A percentile compares a stretch with the other conserved stretches of the same genome.
phyloP scores from a whole-genome alignment of 2,797 vertebrate species.

The Lepus townsendii region DNA sequence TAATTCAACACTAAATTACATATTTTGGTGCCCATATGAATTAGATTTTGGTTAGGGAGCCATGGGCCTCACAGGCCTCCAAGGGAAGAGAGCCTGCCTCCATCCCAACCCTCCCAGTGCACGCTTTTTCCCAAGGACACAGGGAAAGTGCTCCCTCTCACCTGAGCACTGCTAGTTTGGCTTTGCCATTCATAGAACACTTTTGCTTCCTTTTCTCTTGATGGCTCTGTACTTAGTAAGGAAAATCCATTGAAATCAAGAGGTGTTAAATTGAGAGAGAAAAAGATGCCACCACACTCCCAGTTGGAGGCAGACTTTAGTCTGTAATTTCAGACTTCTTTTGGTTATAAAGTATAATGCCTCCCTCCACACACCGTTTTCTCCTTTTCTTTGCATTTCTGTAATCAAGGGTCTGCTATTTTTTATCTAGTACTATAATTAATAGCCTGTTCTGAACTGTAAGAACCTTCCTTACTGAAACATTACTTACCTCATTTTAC shows the following conservation, averaged over 20 bases:
- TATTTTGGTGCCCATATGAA: slow-evolving; percentile 63
- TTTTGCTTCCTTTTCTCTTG: slow-evolving; percentile 52
- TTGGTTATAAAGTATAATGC: slow-evolving; percentile 63
- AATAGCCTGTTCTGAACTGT: slow-evolving; percentile 51
- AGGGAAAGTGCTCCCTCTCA: background rate
- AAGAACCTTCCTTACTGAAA: slow-evolving; percentile 64
- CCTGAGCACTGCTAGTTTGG: background rate
- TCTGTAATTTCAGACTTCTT: slow-evolving; percentile 62
- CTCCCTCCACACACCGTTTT: background rate
- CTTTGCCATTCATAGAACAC: slow-evolving; percentile 19
- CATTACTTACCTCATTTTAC: slow-evolving; percentile 39
- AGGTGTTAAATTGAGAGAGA: slow-evolving; percentile 60
- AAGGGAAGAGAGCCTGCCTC: background rate
- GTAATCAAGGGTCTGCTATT: slow-evolving; percentile 53
- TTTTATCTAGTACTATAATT: slow-evolving; percentile 65
- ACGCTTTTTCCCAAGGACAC: slow-evolving; percentile 22
- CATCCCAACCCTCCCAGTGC: background rate
- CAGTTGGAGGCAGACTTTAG: slow-evolving; percentile 45
- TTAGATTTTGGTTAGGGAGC: background rate
- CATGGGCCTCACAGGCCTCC: background rate
- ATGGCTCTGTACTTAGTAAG: slow-evolving; percentile 30
- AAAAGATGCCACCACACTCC: slow-evolving; percentile 50
- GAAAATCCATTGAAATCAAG: slow-evolving; percentile 62
- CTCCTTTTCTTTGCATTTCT: slow-evolving; percentile 66
- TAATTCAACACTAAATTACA: slow-evolving; percentile 71